These are phyloP conservation scores for Petrophora chlorosata DNA, from an alignment of 2,888 invertebrate genomes.

Conservation along the genomic window DNA sequence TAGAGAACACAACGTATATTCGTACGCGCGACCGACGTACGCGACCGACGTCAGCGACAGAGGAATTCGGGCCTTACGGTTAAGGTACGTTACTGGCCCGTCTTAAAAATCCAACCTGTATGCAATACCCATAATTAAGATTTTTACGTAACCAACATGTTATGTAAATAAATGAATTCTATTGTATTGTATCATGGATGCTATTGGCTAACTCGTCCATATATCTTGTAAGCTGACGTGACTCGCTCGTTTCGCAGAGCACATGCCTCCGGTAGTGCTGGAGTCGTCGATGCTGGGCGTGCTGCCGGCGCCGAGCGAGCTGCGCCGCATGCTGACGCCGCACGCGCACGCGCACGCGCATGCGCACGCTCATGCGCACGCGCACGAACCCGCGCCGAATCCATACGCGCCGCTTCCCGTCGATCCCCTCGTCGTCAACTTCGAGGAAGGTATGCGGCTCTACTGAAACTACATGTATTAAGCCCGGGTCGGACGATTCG, in stretches of 20 bases:
- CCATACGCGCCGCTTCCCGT: slow-evolving; percentile 80
- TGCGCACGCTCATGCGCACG: too few species aligned
- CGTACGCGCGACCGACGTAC: too few species aligned
- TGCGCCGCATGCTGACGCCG: slow-evolving; percentile 64
- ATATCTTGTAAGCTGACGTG: not conserved
- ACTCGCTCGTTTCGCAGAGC: slow-evolving; percentile 11
- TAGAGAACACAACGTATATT: too few species aligned
- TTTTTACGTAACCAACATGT: too few species aligned
- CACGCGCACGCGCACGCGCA: slow-evolving; percentile 54
- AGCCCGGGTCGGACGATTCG: slow-evolving; percentile 58
- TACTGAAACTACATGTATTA: slow-evolving; percentile 83
- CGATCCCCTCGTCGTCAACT: slow-evolving; percentile 90
- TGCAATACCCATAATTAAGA: too few species aligned
- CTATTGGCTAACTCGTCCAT: not conserved
- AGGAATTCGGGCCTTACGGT: too few species aligned
- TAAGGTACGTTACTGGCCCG: too few species aligned
- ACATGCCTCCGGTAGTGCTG: slow-evolving; percentile 59
- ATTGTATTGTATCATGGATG: not conserved
- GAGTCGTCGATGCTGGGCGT: slow-evolving; percentile 76
- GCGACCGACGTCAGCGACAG: too few species aligned
- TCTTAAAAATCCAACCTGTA: too few species aligned
- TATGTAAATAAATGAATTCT: too few species aligned
- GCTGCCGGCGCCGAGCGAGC: slow-evolving; percentile 62
- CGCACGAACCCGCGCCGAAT: slow-evolving; percentile 51
- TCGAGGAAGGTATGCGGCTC: slow-evolving; percentile 93